These are phyloP conservation scores for Oenanthe oenanthe DNA, from an alignment of 2,113 vertebrate species.

Conservation along the genomic window DNA sequence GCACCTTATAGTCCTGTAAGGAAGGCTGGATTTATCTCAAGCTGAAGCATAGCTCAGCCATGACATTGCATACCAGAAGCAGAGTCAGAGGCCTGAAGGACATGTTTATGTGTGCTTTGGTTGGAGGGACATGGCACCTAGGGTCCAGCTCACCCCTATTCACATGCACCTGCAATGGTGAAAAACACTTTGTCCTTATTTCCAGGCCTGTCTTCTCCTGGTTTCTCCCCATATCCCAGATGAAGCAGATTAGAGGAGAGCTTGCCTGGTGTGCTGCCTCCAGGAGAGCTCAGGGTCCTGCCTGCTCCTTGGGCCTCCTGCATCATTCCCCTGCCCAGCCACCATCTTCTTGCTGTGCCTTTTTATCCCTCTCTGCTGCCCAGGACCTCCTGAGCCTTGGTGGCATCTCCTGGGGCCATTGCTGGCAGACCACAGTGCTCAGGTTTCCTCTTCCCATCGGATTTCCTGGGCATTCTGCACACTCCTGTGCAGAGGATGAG, in stretches of 20 bases:
- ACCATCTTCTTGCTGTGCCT: background rate
- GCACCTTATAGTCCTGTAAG: background rate
- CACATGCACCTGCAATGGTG: background rate
- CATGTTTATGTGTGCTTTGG: background rate
- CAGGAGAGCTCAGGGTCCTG: background rate
- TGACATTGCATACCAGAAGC: background rate
- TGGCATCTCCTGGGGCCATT: background rate
- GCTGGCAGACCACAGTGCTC: background rate
- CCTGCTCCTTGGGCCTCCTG: background rate
- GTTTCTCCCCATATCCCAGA: background rate
- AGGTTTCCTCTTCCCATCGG: background rate
- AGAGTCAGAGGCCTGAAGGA: background rate
- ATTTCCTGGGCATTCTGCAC: background rate
- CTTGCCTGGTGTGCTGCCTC: background rate
- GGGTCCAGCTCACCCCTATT: background rate
- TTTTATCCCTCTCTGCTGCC: background rate
- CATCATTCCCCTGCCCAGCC: background rate
- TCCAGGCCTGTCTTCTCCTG: background rate
- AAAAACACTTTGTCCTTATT: background rate
- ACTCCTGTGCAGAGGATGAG: background rate
- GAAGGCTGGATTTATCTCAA: background rate
- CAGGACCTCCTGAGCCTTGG: background rate
- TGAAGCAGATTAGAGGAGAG: background rate
- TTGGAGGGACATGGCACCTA: background rate
- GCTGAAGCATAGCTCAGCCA: background rate